These are phyloP conservation scores for Elegia similella DNA, from an alignment of 2,888 invertebrate species.

Conservation along the genomic window DNA sequence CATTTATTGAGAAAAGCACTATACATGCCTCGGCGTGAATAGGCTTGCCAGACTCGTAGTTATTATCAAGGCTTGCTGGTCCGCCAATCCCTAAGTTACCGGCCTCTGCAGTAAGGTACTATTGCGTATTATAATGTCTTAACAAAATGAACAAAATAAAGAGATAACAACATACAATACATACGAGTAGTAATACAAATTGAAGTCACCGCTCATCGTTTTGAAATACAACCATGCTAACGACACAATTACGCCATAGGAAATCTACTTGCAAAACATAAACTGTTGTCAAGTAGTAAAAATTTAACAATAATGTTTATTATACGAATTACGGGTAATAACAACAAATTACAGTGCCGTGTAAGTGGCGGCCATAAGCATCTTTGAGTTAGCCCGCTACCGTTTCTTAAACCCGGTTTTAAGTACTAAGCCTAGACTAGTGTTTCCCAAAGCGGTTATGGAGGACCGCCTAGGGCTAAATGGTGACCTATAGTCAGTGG, in stretches of 20 bases:
- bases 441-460: no score
- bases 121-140: no score
- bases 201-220: background rate
- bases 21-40: no score
- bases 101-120: no score
- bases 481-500: no score
- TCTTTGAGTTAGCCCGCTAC: conserved; percentile 41
- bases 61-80: no score
- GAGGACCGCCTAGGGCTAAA: no score
- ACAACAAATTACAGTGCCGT: conserved; percentile 31
- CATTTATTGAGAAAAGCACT: no score
- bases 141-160: no score
- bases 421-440: background rate
- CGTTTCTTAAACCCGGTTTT: conserved; percentile 33
- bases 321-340: conserved; percentile 8
- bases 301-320: conserved; percentile 12
- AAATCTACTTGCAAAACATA: conserved; percentile 8
- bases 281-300: conserved; percentile 2
- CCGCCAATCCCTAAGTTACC: no score
- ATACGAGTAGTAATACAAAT: background rate
- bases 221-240: background rate
- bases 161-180: no score
- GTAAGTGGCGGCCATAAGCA: conserved; percentile 29
- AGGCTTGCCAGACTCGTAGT: no score
- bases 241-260: conserved; percentile 7